Conservation (phyloP, 2,888 invertebrate genomes). For the Melieria crassipennis region DNA sequence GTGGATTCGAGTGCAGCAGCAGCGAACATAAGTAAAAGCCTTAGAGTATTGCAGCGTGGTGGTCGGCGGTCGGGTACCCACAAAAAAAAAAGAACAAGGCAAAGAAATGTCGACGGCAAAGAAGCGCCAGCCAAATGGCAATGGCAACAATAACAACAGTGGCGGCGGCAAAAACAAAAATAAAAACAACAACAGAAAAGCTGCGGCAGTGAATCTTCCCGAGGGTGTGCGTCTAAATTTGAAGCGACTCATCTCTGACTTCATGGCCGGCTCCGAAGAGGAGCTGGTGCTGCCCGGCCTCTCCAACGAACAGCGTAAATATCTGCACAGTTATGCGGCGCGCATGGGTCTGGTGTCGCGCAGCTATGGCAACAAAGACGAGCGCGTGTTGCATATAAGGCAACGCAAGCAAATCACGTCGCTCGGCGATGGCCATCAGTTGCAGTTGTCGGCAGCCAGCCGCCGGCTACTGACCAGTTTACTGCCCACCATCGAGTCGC, state of each 20-base stretch:
- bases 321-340: conserved; percentile 51
- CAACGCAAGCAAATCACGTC: conserved; percentile 36
- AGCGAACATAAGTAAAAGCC: too few species aligned
- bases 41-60: too few species aligned
- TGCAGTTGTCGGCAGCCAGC: conserved; percentile 43
- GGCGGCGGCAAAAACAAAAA: conserved; percentile 29
- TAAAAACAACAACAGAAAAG: not conserved
- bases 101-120: not conserved
- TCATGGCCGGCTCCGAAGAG: conserved; percentile 46
- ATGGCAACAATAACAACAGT: conserved; percentile 17
- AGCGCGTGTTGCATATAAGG: conserved; percentile 52
- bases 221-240: conserved; percentile 42
- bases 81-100: too few species aligned
- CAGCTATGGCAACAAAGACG: conserved; percentile 47
- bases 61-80: too few species aligned
- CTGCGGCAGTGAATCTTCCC: conserved; percentile 34
- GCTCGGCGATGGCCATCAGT: conserved; percentile 38
- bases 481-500: conserved; percentile 38
- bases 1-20: too few species aligned
- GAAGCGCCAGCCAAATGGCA: conserved; percentile 11
- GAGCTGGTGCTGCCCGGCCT: conserved; percentile 45
- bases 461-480: conserved; percentile 39
- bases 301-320: conserved; percentile 49
- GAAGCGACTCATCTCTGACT: conserved; percentile 48
- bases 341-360: conserved; percentile 50